Evolutionary conservation across 2,797 vertebrate genomes (phyloP).

Genomic region (Amazona finschi): DNA sequence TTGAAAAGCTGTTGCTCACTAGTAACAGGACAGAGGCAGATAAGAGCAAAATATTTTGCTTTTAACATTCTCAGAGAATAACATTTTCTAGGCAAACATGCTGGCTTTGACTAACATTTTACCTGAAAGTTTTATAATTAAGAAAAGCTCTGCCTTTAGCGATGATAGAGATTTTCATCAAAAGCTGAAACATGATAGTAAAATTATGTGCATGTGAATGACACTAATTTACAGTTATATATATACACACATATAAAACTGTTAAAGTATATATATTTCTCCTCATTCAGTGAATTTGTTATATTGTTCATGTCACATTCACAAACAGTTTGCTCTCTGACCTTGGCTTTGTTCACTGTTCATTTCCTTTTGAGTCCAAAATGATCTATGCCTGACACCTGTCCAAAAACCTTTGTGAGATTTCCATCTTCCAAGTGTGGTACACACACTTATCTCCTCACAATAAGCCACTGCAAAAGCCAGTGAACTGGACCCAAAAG

Average conservation of each 20-base stretch:
- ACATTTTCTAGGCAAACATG: not conserved
- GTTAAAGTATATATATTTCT: not conserved
- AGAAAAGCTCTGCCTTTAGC: not conserved
- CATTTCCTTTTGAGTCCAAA: not conserved
- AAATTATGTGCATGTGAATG: not conserved
- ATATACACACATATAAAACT: not conserved
- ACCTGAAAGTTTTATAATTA: not conserved
- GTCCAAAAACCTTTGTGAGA: not conserved
- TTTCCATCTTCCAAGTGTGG: not conserved
- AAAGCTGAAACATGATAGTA: not conserved
- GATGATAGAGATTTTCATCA: not conserved
- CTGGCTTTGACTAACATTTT: not conserved
- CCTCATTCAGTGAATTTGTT: not conserved
- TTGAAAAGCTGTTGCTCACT: not conserved
- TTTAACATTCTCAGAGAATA: not conserved
- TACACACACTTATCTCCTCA: not conserved
- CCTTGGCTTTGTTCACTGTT: not conserved
- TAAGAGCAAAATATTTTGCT: not conserved
- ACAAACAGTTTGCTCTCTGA: not conserved
- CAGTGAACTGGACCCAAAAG: not conserved
- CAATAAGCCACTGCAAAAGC: not conserved
- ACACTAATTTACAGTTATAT: not conserved
- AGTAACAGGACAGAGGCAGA: not conserved
- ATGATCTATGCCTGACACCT: not conserved
- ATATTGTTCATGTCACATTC: not conserved